Percentiles rank a stretch among this genome's conserved stretches.
phyloP scores from a whole-genome alignment of 2,113 vertebrate genomes.

The Grammomys dolichurus region DNA sequence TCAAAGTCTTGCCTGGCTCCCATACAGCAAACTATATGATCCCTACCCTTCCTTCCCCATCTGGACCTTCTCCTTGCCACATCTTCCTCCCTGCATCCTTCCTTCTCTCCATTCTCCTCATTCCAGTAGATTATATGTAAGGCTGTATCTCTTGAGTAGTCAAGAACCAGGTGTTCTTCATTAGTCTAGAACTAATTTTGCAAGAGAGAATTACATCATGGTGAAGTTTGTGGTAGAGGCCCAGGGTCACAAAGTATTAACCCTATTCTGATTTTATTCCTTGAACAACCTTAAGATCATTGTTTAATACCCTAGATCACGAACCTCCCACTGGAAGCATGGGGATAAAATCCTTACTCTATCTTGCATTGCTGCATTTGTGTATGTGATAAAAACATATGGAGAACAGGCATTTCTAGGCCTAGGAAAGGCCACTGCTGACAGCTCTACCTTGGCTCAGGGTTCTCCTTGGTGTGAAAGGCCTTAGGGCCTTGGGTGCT shows the following conservation, averaged over 20 bases:
- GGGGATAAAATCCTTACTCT: too few relatives aligned
- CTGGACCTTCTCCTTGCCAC: background rate
- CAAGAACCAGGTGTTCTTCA: background rate
- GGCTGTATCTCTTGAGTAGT: too few relatives aligned
- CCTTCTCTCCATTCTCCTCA: background rate
- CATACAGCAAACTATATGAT: too few relatives aligned
- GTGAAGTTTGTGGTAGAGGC: too few relatives aligned
- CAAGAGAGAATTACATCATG: background rate
- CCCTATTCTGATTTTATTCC: background rate
- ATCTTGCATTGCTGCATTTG: background rate
- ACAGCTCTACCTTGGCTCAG: background rate
- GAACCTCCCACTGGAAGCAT: background rate
- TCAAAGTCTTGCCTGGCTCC: background rate
- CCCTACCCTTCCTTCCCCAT: rapidly evolving
- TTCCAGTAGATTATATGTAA: background rate
- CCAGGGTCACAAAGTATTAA: background rate
- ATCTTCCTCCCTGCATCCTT: background rate
- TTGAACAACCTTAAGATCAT: background rate
- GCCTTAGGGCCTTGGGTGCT: background rate
- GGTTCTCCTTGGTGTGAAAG: background rate
- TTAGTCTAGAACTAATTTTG: background rate
- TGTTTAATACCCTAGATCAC: background rate
- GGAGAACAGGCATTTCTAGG: background rate
- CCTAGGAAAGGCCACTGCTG: background rate
- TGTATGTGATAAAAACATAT: background rate